phyloP scores from a whole-genome alignment of 2,113 vertebrate species.

The Emydura subglobosa region DNA sequence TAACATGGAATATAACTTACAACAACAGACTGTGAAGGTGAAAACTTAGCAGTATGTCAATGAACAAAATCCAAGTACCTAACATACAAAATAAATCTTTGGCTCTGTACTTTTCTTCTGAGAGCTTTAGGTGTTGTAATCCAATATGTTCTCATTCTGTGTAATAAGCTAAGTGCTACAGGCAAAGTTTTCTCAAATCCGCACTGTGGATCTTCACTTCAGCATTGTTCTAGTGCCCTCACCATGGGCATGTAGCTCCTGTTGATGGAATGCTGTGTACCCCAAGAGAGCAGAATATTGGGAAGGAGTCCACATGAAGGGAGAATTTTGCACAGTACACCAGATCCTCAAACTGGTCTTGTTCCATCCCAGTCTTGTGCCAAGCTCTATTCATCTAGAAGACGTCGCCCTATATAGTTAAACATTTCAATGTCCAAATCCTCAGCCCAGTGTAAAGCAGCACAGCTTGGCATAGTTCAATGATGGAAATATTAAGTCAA shows the following conservation, averaged over 20 bases:
- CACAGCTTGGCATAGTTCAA: neutral
- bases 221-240: neutral
- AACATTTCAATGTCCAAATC: neutral
- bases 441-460: neutral
- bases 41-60: neutral
- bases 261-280: accelerated
- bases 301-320: accelerated
- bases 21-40: neutral
- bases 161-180: neutral
- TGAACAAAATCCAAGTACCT: accelerated
- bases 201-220: neutral
- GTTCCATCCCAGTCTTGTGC: neutral
- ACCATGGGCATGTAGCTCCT: neutral
- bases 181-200: neutral
- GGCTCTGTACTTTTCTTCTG: neutral
- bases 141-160: neutral
- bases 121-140: neutral
- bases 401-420: neutral
- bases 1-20: neutral
- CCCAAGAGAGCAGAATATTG: neutral
- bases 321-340: neutral
- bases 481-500: neutral
- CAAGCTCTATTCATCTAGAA: neutral
- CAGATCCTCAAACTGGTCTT: neutral
- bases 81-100: neutral